Evolutionary conservation across 2,113 vertebrate genomes (phyloP).

Genomic region (Artemisiospiza belli): DNA sequence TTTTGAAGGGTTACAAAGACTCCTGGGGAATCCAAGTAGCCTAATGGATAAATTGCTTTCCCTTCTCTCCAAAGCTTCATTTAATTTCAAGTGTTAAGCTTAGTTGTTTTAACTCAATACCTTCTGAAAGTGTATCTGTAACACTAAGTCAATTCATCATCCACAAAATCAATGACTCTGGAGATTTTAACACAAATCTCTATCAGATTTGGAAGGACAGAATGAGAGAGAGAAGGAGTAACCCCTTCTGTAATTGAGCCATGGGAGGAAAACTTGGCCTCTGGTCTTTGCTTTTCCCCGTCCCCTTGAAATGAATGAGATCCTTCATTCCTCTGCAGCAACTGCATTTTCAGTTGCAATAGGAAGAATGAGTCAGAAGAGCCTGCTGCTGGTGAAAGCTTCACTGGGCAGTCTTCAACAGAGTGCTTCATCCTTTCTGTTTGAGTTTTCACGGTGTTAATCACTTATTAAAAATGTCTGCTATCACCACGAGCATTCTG

Average conservation of each 20-base stretch:
- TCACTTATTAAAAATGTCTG: conserved; percentile 4
- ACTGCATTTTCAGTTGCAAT: background rate
- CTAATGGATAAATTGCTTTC: background rate
- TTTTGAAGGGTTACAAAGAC: background rate
- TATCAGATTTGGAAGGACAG: background rate
- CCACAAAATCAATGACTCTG: background rate
- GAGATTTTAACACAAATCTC: background rate
- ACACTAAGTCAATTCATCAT: background rate
- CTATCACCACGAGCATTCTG: background rate
- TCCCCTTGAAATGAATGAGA: background rate
- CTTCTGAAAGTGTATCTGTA: background rate
- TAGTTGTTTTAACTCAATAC: background rate
- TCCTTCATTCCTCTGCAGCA: conserved; percentile 42
- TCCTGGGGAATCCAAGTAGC: background rate
- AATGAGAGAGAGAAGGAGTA: background rate
- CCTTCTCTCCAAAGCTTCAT: background rate
- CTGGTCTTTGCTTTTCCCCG: background rate
- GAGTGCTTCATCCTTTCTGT: background rate
- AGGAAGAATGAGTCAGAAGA: conserved; percentile 32
- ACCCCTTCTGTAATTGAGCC: background rate
- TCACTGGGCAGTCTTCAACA: background rate
- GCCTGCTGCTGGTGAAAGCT: conserved; percentile 32
- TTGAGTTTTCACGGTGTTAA: background rate
- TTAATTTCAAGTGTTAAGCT: background rate
- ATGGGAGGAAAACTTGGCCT: background rate